A percentile compares a stretch with the other conserved stretches of the same genome.
Evolutionary conservation across 1,140 invertebrate species (phyloP).

Genomic region (Drosophila takahashii): DNA sequence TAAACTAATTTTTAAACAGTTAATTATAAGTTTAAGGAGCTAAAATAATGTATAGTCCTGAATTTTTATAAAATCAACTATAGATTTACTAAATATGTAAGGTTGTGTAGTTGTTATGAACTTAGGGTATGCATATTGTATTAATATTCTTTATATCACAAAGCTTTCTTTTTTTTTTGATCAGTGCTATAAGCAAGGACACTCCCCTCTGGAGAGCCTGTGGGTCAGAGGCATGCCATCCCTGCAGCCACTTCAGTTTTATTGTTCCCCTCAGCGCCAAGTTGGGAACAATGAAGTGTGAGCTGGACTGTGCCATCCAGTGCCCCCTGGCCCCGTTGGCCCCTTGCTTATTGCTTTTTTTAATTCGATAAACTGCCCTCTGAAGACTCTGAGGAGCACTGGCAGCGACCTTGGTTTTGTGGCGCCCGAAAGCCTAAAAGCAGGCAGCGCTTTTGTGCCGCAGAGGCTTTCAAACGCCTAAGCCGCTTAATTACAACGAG

Average conservation of each 20-base stretch:
- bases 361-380: slow-evolving; percentile 82
- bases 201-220: slow-evolving; percentile 24
- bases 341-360: slow-evolving; percentile 61
- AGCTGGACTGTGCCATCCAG: slow-evolving; percentile 26
- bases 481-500: slow-evolving; percentile 81
- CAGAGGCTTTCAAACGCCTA: slow-evolving; percentile 59
- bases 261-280: slow-evolving; percentile 50
- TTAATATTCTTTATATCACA: background rate
- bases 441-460: slow-evolving; percentile 68
- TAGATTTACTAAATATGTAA: background rate
- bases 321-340: slow-evolving; percentile 2
- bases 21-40: too few relatives aligned
- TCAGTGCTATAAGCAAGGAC: background rate
- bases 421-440: slow-evolving; percentile 69
- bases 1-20: too few relatives aligned
- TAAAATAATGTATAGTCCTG: too few relatives aligned
- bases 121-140: background rate
- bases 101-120: background rate
- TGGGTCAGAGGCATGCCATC: slow-evolving; percentile 6
- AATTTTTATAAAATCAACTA: too few relatives aligned
- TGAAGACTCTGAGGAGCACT: slow-evolving; percentile 49
- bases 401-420: slow-evolving; percentile 65
- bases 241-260: slow-evolving; percentile 73
- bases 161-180: background rate
- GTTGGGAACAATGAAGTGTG: slow-evolving; percentile 71